A percentile compares a stretch with the other conserved stretches of the same genome.
phyloP scores from a whole-genome alignment of 2,888 invertebrate species.

The Erebia aethiops region DNA sequence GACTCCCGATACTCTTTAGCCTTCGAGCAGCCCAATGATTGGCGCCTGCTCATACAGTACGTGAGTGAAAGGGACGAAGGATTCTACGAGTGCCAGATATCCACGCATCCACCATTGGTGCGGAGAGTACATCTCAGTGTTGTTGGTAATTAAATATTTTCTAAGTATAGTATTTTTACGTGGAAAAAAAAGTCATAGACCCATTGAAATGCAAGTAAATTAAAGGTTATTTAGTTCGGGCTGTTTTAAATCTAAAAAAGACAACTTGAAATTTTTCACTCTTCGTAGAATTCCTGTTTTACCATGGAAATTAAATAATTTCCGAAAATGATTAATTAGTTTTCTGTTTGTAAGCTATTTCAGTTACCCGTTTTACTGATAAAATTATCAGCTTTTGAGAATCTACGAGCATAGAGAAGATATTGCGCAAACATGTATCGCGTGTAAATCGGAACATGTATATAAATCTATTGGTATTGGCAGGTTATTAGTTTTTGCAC shows the following conservation, averaged over 20 bases:
- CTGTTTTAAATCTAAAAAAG: too few relatives aligned
- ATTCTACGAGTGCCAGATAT: constrained; percentile 91
- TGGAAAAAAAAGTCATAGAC: too few relatives aligned
- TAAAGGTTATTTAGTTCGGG: too few relatives aligned
- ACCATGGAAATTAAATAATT: too few relatives aligned
- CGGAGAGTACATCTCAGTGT: constrained; percentile 87
- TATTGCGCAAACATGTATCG: constrained; percentile 1
- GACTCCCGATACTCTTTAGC: constrained; percentile 87
- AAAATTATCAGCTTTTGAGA: too few relatives aligned
- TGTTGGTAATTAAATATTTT: constrained; percentile 83
- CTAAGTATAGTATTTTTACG: neutral
- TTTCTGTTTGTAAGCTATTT: too few relatives aligned
- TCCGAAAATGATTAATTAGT: too few relatives aligned
- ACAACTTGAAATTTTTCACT: too few relatives aligned
- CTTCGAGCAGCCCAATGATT: constrained; percentile 88
- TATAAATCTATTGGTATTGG: constrained; percentile 21
- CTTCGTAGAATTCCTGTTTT: too few relatives aligned
- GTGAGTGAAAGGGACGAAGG: constrained; percentile 90
- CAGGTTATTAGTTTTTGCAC: constrained; percentile 26
- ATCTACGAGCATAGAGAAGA: neutral
- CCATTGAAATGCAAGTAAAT: too few relatives aligned
- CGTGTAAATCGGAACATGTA: constrained; percentile 8
- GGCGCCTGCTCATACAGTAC: constrained; percentile 88
- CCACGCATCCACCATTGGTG: constrained; percentile 89
- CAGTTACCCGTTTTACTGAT: too few relatives aligned